Conservation (phyloP, 2,888 invertebrate genomes). For the Callyntrura guangdongensis region DNA sequence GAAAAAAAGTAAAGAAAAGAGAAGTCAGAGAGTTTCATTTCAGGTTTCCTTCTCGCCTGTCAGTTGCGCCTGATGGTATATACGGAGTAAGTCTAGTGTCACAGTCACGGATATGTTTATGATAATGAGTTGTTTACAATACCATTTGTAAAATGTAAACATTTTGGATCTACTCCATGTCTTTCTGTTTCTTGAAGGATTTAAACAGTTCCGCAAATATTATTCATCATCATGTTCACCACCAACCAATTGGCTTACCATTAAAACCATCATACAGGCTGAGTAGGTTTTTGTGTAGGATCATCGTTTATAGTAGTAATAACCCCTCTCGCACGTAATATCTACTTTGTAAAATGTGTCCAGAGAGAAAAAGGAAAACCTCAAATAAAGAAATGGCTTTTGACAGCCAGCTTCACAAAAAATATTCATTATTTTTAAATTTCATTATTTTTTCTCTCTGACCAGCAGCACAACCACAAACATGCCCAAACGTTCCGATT, state of each 20-base stretch:
- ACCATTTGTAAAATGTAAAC: slow-evolving; percentile 45
- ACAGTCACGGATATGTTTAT: slow-evolving; percentile 9
- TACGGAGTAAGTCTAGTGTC: background rate
- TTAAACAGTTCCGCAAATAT: slow-evolving; percentile 21
- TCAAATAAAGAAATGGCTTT: background rate
- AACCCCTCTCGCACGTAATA: background rate
- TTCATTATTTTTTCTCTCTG: background rate
- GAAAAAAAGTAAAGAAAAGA: background rate
- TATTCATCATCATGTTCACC: background rate
- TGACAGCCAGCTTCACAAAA: background rate
- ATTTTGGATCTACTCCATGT: background rate
- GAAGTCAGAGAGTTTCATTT: background rate
- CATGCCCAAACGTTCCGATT: background rate
- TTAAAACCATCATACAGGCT: background rate
- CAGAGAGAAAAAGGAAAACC: background rate
- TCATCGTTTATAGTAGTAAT: too few species aligned
- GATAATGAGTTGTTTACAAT: slow-evolving; percentile 43
- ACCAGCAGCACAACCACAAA: background rate
- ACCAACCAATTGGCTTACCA: background rate
- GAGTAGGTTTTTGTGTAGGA: background rate
- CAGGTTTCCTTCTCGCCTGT: background rate
- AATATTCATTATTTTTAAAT: background rate
- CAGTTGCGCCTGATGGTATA: background rate
- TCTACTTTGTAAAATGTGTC: background rate
- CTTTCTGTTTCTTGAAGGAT: background rate